These are phyloP conservation scores for Myodes glareolus DNA, from an alignment of 2,113 vertebrate genomes.

Conservation along the genomic window DNA sequence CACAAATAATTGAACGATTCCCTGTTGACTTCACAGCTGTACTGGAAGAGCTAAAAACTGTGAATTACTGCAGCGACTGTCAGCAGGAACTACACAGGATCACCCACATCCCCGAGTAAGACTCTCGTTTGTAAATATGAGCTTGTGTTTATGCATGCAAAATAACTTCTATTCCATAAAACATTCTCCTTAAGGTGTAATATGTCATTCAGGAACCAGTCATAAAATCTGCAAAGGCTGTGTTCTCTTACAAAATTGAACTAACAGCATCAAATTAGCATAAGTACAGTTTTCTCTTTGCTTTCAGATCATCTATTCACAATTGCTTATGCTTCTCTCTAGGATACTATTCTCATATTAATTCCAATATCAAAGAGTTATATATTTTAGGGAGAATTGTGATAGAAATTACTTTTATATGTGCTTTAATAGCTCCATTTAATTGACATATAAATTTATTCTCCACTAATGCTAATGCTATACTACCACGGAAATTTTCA, in stretches of 20 bases:
- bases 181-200: conserved; percentile 23
- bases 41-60: conserved; percentile 60
- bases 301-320: conserved; percentile 36
- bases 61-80: conserved; percentile 74
- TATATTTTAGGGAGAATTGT: not conserved
- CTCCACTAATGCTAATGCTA: not conserved
- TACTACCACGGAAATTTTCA: not conserved
- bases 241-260: conserved; percentile 35
- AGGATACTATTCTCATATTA: not conserved
- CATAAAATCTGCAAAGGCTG: conserved; percentile 38
- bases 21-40: conserved; percentile 79
- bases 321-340: conserved; percentile 40
- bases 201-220: conserved; percentile 29
- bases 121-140: conserved; percentile 51
- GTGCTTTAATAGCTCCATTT: not conserved
- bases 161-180: not conserved
- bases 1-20: conserved; percentile 78
- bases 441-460: not conserved
- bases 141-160: not conserved
- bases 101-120: not conserved
- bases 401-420: not conserved
- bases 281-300: conserved; percentile 26
- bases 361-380: conserved; percentile 6
- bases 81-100: conserved; percentile 65
- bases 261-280: conserved; percentile 56